phyloP scores from a whole-genome alignment of 2,888 invertebrate genomes.

The Fragum sueziense region DNA sequence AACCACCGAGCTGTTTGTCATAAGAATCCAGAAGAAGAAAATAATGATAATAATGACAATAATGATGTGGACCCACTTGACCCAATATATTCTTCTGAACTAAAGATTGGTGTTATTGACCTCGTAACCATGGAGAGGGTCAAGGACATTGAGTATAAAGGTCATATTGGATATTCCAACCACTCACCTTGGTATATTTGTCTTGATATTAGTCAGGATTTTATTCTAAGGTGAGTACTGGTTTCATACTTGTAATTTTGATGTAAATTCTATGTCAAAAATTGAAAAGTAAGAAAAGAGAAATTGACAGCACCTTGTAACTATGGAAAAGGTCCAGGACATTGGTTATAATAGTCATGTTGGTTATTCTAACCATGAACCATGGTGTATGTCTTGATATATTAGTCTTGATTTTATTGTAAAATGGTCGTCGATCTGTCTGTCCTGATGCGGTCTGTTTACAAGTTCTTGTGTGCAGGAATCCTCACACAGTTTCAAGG shows the following conservation, averaged over 20 bases:
- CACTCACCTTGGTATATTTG: slow-evolving; percentile 67
- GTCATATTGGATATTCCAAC: slow-evolving; percentile 59
- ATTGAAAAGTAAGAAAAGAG: too few relatives aligned
- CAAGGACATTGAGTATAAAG: slow-evolving; percentile 39
- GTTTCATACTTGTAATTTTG: too few relatives aligned
- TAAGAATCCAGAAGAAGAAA: slow-evolving; percentile 7
- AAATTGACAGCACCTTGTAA: too few relatives aligned
- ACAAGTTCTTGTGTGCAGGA: too few relatives aligned
- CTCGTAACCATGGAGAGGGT: slow-evolving; percentile 46
- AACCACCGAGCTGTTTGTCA: slow-evolving; percentile 54
- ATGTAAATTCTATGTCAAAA: too few relatives aligned
- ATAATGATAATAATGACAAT: slow-evolving; percentile 17
- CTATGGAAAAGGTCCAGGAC: slow-evolving; percentile 35
- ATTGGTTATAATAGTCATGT: slow-evolving; percentile 53
- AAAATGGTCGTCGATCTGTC: too few relatives aligned
- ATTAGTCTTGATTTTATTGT: slow-evolving; percentile 55
- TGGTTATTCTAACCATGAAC: slow-evolving; percentile 57
- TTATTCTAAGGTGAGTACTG: slow-evolving; percentile 55
- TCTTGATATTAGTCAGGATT: slow-evolving; percentile 56
- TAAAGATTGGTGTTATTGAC: slow-evolving; percentile 58
- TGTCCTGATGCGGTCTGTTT: too few relatives aligned
- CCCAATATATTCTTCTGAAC: slow-evolving; percentile 41
- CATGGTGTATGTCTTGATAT: slow-evolving; percentile 66
- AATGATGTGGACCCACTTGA: slow-evolving; percentile 21
- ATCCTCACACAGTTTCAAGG: too few relatives aligned